phyloP scores from a whole-genome alignment of 2,113 vertebrate genomes.

The Eurystomus gularis region DNA sequence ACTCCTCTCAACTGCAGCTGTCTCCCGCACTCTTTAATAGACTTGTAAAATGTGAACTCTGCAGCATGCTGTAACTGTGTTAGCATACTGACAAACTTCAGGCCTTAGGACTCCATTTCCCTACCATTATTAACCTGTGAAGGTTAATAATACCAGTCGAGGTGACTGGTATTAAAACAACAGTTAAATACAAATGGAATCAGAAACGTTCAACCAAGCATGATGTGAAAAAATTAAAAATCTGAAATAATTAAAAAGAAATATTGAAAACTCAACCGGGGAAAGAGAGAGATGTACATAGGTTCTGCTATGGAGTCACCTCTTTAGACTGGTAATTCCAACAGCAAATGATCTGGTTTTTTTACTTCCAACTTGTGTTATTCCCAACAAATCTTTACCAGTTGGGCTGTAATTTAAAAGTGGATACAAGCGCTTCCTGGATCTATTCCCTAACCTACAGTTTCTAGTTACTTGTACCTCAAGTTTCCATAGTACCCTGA shows the following conservation, averaged over 20 bases:
- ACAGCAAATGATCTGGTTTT: background rate
- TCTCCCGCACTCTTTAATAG: background rate
- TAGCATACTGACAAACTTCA: background rate
- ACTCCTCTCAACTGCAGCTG: background rate
- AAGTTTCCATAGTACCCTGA: background rate
- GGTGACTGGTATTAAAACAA: background rate
- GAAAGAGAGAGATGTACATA: background rate
- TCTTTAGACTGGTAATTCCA: background rate
- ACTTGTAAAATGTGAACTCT: background rate
- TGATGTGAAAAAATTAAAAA: background rate
- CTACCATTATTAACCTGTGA: background rate
- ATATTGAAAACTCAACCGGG: background rate
- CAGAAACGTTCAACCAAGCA: background rate
- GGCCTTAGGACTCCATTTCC: background rate
- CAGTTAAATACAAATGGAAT: background rate
- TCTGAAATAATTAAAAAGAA: background rate
- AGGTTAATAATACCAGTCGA: accelerated
- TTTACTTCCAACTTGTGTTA: background rate
- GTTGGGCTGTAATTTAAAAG: background rate
- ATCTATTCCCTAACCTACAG: background rate
- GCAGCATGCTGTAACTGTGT: background rate
- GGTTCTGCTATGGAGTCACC: background rate
- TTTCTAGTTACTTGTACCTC: background rate
- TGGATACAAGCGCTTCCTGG: background rate
- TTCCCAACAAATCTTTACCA: background rate